These are phyloP conservation scores for Meghimatium bilineatum DNA, from an alignment of 2,888 invertebrate species.

Conservation along the genomic window DNA sequence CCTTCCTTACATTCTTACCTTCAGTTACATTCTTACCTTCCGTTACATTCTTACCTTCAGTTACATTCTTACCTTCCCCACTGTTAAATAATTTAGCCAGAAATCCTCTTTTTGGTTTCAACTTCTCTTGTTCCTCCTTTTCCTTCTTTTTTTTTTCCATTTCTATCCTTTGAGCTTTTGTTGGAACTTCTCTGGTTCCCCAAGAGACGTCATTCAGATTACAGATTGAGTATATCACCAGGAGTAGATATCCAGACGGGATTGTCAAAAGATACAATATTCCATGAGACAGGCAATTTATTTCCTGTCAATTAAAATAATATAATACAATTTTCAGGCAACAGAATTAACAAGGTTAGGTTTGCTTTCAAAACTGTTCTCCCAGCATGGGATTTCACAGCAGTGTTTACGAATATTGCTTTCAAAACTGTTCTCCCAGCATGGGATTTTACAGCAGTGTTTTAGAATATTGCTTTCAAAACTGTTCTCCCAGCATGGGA, in stretches of 20 bases:
- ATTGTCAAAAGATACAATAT: conserved; percentile 72
- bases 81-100: conserved; percentile 52
- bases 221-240: conserved; percentile 73
- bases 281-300: conserved; percentile 50
- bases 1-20: no score
- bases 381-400: no score
- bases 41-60: not conserved
- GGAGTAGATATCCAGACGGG: conserved; percentile 74
- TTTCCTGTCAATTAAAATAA: conserved; percentile 19
- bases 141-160: conserved; percentile 83
- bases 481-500: no score
- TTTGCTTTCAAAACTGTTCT: no score
- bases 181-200: conserved; percentile 75
- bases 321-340: no score
- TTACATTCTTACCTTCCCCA: conserved; percentile 27
- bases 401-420: no score
- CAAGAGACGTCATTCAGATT: conserved; percentile 74
- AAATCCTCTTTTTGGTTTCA: conserved; percentile 85
- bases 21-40: no score
- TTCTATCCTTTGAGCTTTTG: conserved; percentile 65
- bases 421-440: no score
- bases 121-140: conserved; percentile 83
- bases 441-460: no score
- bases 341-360: no score
- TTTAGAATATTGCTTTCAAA: no score